These are phyloP conservation scores for Poecilia latipinna DNA, from an alignment of 2,113 vertebrate genomes.

Conservation along the genomic window DNA sequence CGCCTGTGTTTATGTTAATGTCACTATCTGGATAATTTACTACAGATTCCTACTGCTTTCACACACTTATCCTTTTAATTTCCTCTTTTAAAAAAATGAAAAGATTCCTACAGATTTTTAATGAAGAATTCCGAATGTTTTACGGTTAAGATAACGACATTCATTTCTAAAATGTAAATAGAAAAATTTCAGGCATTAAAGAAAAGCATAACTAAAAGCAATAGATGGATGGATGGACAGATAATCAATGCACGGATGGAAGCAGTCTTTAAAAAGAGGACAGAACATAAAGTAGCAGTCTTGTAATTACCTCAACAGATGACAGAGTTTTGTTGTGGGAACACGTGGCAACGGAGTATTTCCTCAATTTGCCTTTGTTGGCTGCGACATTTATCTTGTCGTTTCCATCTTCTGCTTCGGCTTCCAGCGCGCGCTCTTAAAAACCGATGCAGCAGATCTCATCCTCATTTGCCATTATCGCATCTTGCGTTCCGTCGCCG, in stretches of 20 bases:
- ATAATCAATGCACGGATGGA: not conserved
- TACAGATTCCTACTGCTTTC: no score
- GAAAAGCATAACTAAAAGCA: no score
- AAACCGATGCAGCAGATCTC: conserved; percentile 28
- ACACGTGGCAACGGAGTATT: not conserved
- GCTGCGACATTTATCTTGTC: conserved; percentile 4
- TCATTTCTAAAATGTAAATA: no score
- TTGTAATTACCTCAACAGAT: not conserved
- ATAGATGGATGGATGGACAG: no score
- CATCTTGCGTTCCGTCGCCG: conserved; percentile 42
- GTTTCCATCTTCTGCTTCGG: conserved; percentile 2
- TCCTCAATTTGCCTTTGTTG: not conserved
- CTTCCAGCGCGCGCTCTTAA: conserved; percentile 17
- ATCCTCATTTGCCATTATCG: conserved; percentile 58
- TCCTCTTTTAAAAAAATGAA: not conserved
- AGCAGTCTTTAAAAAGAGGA: not conserved
- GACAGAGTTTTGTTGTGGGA: not conserved
- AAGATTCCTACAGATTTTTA: no score
- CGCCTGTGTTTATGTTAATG: not conserved
- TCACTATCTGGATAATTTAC: not conserved
- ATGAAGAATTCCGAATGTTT: no score
- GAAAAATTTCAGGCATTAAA: no score
- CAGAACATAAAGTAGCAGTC: not conserved
- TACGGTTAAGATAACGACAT: no score
- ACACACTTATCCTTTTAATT: not conserved